Base-by-base conservation (phyloP, 2,888 invertebrate genomes). In the Trilocha varians region DNA sequence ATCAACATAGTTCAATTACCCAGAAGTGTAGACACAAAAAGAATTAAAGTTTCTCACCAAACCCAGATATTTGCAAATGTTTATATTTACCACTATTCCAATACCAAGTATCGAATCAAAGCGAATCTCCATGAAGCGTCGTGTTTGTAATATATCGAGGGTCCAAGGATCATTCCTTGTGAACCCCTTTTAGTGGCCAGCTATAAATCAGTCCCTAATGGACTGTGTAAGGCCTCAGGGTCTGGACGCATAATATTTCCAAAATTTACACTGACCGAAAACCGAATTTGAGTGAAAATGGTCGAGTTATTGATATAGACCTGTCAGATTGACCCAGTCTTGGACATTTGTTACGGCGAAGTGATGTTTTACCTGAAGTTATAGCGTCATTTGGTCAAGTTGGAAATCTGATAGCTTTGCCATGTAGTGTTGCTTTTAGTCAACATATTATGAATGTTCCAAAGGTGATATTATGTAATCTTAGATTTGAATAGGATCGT, bases 171-270 rank as follows among this genome's bases (percentile, higher is more conserved):
- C 60, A 71, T 59, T 74, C 73, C 78, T 78, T 75, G 73, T 55
- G 72, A 69, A 74, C 82, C 78, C 78, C 82, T 82, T 82, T 82
- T 82, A 80, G 77, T 71, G 69, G 67, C 62, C 53, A 63, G 73
- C 66, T 64, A 83, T 83, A 83, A 82, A 83, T 83, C 82, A 83
- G 75, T 55, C 56, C 72, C 60, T 82, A 83, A 83, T 82, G 82
- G 80, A 78, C 72, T 77, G 70, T 71, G 67, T 69, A 68, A 75
- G 64, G 69, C 59, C 59, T 57, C 54, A 48, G 65, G 65, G 67
- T 64, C 63, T 69, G 59, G 54, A 61, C 63, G 69, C 70, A 75
- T 77, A 72, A 71, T 75, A 77, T 78, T 78, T 72, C 65, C 59
- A 64, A 73, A 70, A 71, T 73, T 74, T 65, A 69, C 63, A 68